These are phyloP conservation scores for Coendou prehensilis DNA, from an alignment of 2,797 vertebrate species.

Conservation along the genomic window DNA sequence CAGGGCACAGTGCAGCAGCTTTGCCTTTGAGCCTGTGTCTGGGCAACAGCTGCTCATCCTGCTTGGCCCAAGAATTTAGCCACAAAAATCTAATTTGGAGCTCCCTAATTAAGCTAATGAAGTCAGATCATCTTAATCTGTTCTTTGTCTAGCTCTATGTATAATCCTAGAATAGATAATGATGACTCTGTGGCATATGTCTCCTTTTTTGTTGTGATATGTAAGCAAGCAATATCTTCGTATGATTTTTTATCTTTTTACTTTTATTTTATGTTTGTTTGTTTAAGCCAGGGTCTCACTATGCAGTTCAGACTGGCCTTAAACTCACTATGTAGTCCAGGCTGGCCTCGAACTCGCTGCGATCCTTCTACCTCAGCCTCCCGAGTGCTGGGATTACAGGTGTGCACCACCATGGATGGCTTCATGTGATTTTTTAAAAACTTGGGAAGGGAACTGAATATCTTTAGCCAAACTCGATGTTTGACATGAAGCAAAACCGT, in stretches of 20 bases:
- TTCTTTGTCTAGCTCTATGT: conserved; percentile 79
- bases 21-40: conserved; percentile 53
- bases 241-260: conserved; percentile 42
- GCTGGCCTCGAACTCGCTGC: background rate
- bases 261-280: background rate
- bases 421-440: conserved; percentile 18
- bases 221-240: conserved; percentile 73
- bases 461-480: background rate
- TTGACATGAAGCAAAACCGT: conserved; percentile 22
- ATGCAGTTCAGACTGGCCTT: background rate
- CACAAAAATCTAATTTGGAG: conserved; percentile 84
- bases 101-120: conserved; percentile 85
- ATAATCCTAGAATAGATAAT: conserved; percentile 84
- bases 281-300: background rate
- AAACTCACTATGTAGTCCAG: background rate
- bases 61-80: conserved; percentile 80
- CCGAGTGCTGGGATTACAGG: background rate
- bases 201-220: conserved; percentile 76
- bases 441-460: conserved; percentile 62
- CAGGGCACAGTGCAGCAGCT: rapidly evolving
- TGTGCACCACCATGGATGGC: background rate
- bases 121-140: conserved; percentile 85
- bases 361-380: background rate
- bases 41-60: conserved; percentile 77
- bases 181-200: conserved; percentile 76